These are phyloP conservation scores for Drosophila tanythrix DNA, from an alignment of 2,888 invertebrate genomes.

Conservation along the genomic window DNA sequence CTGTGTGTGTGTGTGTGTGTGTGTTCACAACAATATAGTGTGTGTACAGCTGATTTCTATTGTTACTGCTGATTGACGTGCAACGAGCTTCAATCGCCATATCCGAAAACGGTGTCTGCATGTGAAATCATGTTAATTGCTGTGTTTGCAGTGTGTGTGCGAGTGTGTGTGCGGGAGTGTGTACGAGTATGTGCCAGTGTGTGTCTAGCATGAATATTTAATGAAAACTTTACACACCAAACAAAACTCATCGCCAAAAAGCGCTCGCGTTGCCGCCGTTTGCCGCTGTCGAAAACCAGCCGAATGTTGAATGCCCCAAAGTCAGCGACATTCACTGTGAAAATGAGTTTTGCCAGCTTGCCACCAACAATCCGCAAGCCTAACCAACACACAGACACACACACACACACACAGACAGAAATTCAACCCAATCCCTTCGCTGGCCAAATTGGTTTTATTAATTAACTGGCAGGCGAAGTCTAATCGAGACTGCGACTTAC, in stretches of 20 bases:
- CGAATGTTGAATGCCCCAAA: constrained; percentile 27
- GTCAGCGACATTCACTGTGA: constrained; percentile 68
- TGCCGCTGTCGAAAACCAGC: constrained; percentile 1
- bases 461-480: constrained; percentile 19
- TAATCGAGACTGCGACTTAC: constrained; percentile 14
- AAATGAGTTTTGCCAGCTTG: constrained; percentile 53
- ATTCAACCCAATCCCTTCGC: constrained; percentile 1
- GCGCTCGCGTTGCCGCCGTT: constrained; percentile 1
- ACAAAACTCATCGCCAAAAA: constrained; percentile 21
- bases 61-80: constrained; percentile 67
- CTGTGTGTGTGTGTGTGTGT: constrained; percentile 21
- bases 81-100: constrained; percentile 58
- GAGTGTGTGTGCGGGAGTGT: constrained; percentile 4
- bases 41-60: constrained; percentile 16
- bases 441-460: constrained; percentile 43
- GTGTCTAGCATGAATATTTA: constrained; percentile 54
- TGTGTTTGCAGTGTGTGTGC: constrained; percentile 10
- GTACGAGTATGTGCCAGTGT: constrained; percentile 1
- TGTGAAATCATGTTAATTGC: constrained; percentile 14
- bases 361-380: constrained; percentile 7
- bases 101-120: constrained; percentile 19
- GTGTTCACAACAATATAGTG: no score
- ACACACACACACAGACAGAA: not conserved
- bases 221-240: constrained; percentile 68
- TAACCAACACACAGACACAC: not conserved